Evolutionary conservation across 2,888 invertebrate species (phyloP).

Genomic region (Orthonevra nobilis): DNA sequence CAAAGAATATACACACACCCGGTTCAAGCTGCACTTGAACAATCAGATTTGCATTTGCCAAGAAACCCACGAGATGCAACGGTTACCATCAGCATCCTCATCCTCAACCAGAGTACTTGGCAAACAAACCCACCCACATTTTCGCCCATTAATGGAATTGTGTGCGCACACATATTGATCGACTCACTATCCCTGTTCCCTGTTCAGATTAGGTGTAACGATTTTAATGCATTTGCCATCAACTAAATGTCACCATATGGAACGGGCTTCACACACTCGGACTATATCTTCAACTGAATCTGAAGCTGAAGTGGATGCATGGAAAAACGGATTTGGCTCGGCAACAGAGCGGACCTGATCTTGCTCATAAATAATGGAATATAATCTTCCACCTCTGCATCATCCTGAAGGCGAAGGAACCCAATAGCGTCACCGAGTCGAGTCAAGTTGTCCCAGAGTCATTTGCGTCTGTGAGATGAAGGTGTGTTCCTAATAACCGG

Average conservation of each 20-base stretch:
- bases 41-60: slow-evolving; percentile 49
- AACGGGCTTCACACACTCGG: slow-evolving; percentile 23
- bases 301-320: slow-evolving; percentile 38
- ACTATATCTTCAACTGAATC: slow-evolving; percentile 30
- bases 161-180: slow-evolving; percentile 66
- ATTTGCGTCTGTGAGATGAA: slow-evolving; percentile 58
- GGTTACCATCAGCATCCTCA: slow-evolving; percentile 32
- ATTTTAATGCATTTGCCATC: slow-evolving; percentile 69
- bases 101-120: slow-evolving; percentile 35
- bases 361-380: slow-evolving; percentile 70
- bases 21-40: slow-evolving; percentile 27
- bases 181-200: slow-evolving; percentile 43
- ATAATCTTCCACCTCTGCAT: slow-evolving; percentile 61
- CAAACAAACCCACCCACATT: slow-evolving; percentile 68
- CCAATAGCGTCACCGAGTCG: neutral
- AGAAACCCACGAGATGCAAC: slow-evolving; percentile 38
- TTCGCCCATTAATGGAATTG: slow-evolving; percentile 66
- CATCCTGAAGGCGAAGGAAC: slow-evolving; percentile 28
- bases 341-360: slow-evolving; percentile 42
- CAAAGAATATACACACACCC: slow-evolving; percentile 15
- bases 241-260: slow-evolving; percentile 67
- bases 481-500: slow-evolving; percentile 59
- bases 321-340: slow-evolving; percentile 36
- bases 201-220: slow-evolving; percentile 59
- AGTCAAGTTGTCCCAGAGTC: slow-evolving; percentile 23